These are phyloP conservation scores for Sesia apiformis DNA, from an alignment of 2,888 invertebrate genomes.

Conservation along the genomic window DNA sequence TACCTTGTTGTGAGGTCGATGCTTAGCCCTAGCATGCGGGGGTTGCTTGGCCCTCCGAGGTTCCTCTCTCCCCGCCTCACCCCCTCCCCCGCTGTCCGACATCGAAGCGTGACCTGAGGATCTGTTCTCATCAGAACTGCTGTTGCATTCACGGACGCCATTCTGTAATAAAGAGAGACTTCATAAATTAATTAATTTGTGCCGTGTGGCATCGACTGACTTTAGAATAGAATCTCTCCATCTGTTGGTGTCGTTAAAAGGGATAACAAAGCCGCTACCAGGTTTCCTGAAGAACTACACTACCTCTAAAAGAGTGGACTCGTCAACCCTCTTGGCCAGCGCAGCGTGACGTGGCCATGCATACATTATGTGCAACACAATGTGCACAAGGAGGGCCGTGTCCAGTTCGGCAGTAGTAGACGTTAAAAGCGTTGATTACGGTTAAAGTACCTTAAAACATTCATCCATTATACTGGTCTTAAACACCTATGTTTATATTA, in stretches of 20 bases:
- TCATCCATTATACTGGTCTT: too few relatives aligned
- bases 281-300: too few relatives aligned
- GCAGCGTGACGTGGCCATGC: neutral
- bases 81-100: conserved; percentile 90
- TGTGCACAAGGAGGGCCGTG: neutral
- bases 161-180: conserved; percentile 39
- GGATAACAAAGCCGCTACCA: too few relatives aligned
- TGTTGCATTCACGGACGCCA: conserved; percentile 82
- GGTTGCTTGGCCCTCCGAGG: conserved; percentile 76
- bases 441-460: too few relatives aligned
- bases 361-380: conserved; percentile 1
- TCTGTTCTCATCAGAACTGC: conserved; percentile 91
- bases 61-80: conserved; percentile 61
- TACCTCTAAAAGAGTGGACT: neutral
- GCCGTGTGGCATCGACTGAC: too few relatives aligned
- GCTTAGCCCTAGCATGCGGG: conserved; percentile 78
- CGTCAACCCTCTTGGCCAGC: neutral
- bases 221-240: too few relatives aligned
- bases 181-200: too few relatives aligned
- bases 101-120: conserved; percentile 95
- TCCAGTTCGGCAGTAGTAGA: too few relatives aligned
- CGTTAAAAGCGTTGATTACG: too few relatives aligned
- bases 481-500: too few relatives aligned
- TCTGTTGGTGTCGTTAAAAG: too few relatives aligned
- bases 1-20: conserved; percentile 76